Percentiles rank a stretch among this genome's conserved stretches.
Evolutionary conservation across 2,797 vertebrate genomes (phyloP).

Genomic region (Hoplostethus atlanticus): DNA sequence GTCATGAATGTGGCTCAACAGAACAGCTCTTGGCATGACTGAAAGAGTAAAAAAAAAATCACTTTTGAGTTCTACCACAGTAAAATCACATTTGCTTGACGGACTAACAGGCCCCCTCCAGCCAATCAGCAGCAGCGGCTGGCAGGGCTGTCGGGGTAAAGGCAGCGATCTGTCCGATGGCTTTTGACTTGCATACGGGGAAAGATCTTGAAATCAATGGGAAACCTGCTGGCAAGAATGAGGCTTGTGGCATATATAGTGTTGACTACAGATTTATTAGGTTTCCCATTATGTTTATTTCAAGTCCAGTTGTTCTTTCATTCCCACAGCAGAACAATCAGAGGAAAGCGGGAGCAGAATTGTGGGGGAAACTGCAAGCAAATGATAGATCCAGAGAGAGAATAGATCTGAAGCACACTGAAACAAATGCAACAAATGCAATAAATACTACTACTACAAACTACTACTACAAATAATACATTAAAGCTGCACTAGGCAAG

Average conservation of each 20-base stretch:
- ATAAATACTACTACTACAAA: too few relatives aligned
- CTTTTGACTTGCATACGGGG: constrained; percentile 66
- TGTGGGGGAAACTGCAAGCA: constrained; percentile 5
- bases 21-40: constrained; percentile 12
- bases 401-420: too few relatives aligned
- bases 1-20: constrained; percentile 21
- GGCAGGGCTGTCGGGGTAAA: constrained; percentile 41
- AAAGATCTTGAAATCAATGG: constrained; percentile 56
- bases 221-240: constrained; percentile 49
- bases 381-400: neutral
- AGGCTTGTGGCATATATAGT: constrained; percentile 35
- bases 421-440: too few relatives aligned
- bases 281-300: constrained; percentile 64
- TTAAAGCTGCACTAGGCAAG: too few relatives aligned
- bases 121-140: constrained; percentile 22
- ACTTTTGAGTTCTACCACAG: constrained; percentile 43
- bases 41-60: constrained; percentile 42
- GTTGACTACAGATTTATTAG: constrained; percentile 43
- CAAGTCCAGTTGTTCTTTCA: constrained; percentile 50
- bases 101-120: constrained; percentile 36
- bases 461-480: too few relatives aligned
- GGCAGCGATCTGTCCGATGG: constrained; percentile 64
- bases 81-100: constrained; percentile 47
- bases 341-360: constrained; percentile 41
- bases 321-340: constrained; percentile 62